Base-by-base conservation (phyloP, 2,888 invertebrate genomes). In the Stenodera caucasica region DNA sequence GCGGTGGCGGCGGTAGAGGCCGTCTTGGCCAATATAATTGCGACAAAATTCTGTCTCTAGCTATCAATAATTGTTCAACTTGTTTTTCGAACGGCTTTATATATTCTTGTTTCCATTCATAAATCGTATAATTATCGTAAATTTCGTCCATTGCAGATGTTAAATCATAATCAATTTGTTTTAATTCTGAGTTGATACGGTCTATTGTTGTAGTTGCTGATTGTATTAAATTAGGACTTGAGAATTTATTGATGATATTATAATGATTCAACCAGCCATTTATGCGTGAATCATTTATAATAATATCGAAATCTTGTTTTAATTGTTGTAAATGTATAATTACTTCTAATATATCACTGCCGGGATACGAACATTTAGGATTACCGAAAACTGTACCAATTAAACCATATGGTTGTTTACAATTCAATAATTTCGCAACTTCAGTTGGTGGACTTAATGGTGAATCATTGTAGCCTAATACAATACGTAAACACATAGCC, bases 251-350 rank as follows among this genome's bases (percentile, higher is more conserved):
- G 12, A 83, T 78, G n/a, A 88, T 81, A 75, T 89, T 88, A 75
- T 88, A 90, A 50, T 85, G 83, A 51, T 85, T 87, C 81, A 90
- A 83, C 90, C 89, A 90, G 18, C 88, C 70, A 53, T 67, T 69
- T 0, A 76, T 70, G 51, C 70, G 63, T 0, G 76, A 75, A 63
- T 76, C 73, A 37, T 82, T 79, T 52, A 81, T 73, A 72, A 85
- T 79, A 32, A 80, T 80, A 26, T 78, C 77, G 61, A 84, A 82
- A 64, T 84, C 83, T 63, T 82, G 81, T 58, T 82, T 81, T 29
- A 87, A 72, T 18, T 81, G 80, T 53, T 82, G 81, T 6, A 87
- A 80, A 59, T 82, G 80, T 30, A 77, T 59, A 2, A 75, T 67
- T 15, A 68, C 65, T 63, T 79, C 79, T 2, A 79, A 66, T 23